Evolutionary conservation across 2,888 invertebrate genomes (phyloP), one percentile per base, ranked within the genome.

Genomic region (Chaitophorus viminalis): DNA sequence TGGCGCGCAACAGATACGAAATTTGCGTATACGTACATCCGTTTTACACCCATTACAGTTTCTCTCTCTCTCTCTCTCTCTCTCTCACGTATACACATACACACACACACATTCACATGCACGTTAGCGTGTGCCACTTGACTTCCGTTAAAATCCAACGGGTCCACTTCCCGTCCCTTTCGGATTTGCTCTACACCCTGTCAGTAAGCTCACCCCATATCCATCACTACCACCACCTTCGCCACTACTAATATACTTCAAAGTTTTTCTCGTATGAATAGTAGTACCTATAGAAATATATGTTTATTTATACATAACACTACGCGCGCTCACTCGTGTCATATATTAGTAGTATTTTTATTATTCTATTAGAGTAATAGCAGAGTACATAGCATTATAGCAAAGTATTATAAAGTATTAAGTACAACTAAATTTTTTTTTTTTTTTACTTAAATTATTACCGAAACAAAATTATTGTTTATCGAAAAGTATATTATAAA

Each of bases 1-100:
- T 39, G n/a, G n/a, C 39, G 31, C 75, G 75, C 82, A 82, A 82
- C 82, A 82, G 82, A 82, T 82, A 72, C 33, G 70, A 52, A 72
- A 82, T 72, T 36, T 25, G n/a, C 36, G 36, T 39, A 75, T 39
- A 46, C 39, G 17, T 82, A 70, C 70, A 31, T 84, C 21, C 25
- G 65, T 76, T 65, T 65, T 84, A 84, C 75, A 31, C 83, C 75
- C 75, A 39, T 65, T 65, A 46, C 68, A 79, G 29, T 46, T 11
- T 46, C 46, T 14, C 14, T 46, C 31, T 31, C 14, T 31, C 5
- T 14, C 14, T 14, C n/a, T 31, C 9, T 4, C 68, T 17, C 65
- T 3, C 25, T n/a, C n/a, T n/a, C n/a, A n/a, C n/a, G n/a, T n/a
- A n/a, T n/a, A n/a, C n/a, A n/a, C n/a, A n/a, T n/a, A 65, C 65